Conservation (phyloP, 2,113 vertebrate species). For the Anthoscopus minutus region DNA sequence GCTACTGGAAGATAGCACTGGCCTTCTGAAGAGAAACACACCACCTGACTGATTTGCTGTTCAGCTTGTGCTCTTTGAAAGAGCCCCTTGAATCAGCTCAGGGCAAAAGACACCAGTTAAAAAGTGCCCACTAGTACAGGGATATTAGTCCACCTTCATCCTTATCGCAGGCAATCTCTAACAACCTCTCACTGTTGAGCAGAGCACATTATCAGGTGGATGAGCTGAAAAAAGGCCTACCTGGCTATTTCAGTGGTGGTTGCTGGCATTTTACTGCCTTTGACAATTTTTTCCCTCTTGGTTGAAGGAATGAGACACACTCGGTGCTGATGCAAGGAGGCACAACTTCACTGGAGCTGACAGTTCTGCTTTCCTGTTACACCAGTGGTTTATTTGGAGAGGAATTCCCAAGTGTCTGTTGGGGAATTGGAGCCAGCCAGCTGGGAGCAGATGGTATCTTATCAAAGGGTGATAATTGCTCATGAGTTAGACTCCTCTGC, state of each 20-base stretch:
- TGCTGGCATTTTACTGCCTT: not conserved
- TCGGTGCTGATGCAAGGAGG: not conserved
- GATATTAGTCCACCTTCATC: not conserved
- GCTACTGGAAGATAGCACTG: not conserved
- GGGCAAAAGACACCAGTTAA: not conserved
- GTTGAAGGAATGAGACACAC: not conserved
- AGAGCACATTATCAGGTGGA: not conserved
- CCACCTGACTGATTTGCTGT: not conserved
- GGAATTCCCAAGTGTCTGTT: not conserved
- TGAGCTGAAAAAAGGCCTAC: not conserved
- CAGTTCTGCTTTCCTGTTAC: not conserved
- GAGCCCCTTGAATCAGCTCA: not conserved
- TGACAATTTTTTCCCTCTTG: not conserved
- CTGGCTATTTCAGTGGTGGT: not conserved
- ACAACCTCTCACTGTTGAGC: not conserved
- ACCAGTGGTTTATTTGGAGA: not conserved
- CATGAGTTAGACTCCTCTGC: not conserved
- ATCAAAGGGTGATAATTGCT: not conserved
- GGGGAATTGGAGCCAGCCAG: not conserved
- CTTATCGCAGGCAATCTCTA: rapidly evolving
- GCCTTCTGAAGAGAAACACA: not conserved
- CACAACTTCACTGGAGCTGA: not conserved
- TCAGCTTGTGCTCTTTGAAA: not conserved
- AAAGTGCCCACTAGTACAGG: no score
- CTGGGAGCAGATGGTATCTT: slow-evolving; percentile 10